Conservation (phyloP, 2,113 vertebrate genomes). For the Etheostoma cragini region DNA sequence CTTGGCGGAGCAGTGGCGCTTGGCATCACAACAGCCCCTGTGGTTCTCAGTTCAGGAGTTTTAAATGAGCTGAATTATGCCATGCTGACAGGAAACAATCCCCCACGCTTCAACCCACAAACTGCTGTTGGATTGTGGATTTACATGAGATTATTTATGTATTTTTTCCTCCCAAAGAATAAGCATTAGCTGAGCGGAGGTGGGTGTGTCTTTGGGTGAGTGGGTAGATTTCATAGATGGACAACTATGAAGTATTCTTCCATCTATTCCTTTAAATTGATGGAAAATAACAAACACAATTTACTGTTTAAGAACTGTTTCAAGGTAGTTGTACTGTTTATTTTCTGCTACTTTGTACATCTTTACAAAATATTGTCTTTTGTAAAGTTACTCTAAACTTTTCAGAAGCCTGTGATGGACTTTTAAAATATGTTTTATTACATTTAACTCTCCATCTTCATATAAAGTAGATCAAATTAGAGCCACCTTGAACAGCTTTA, state of each 20-base stretch:
- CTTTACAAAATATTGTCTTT: background rate
- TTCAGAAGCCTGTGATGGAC: background rate
- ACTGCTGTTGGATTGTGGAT: background rate
- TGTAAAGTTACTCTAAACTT: background rate
- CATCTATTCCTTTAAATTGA: background rate
- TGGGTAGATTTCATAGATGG: slow-evolving; percentile 1
- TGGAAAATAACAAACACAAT: background rate
- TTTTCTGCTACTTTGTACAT: background rate
- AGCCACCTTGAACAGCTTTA: background rate
- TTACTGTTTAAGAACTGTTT: background rate
- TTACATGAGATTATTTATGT: background rate
- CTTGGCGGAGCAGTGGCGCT: slow-evolving; percentile 54
- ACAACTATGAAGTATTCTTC: background rate
- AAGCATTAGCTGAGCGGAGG: slow-evolving; percentile 9
- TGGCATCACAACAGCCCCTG: slow-evolving; percentile 64
- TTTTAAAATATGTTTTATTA: background rate
- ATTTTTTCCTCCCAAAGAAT: slow-evolving; percentile 21
- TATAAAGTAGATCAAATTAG: background rate
- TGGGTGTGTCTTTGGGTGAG: background rate
- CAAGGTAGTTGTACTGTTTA: background rate
- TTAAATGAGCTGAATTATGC: slow-evolving; percentile 73
- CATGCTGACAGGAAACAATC: slow-evolving; percentile 59
- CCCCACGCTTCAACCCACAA: slow-evolving; percentile 47
- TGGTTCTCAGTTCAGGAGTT: slow-evolving; percentile 62
- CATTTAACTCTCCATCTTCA: background rate